Base-by-base conservation (phyloP, 1,140 invertebrate species). In the Phymastichus coffea region DNA sequence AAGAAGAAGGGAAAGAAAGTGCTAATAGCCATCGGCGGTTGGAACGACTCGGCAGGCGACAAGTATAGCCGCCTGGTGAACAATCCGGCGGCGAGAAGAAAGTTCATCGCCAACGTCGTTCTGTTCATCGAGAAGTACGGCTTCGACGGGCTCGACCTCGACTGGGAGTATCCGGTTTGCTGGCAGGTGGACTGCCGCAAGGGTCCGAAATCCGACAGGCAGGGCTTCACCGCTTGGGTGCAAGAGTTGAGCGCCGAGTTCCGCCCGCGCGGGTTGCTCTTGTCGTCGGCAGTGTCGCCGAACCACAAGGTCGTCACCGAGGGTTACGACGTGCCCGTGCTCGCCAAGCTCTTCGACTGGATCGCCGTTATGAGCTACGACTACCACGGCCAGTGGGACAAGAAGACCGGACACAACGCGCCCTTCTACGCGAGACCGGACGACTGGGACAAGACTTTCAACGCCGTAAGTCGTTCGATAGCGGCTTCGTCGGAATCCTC, bases 301-400 rank as follows among this genome's bases (percentile, higher is more conserved):
- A 92, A 88, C 66, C 92, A 92, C 79, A 85, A 81, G 9, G 89
- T 93, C 9, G 88, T 93, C 37, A 87, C 91, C 74, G 83, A 84
- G 63, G 92, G 91, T 14, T 87, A 87, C 63, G 83, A 87, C 55
- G 84, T 87, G 0, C 80, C 84, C 0, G 63, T 65, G 2, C 56
- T 87, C 10, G 79, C 81, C 2, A 70, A 81, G 30, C 81, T 85
- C 58, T 70, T 88, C 38, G 87, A 89, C 65, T 88, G 86, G 82
- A 93, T 97, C 65, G 86, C 91, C 2, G 85, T 95, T 0, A 95
- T 95, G 93, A 87, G 88, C 0, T 95, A 96, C 68, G 93, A 95
- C 70, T 94, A 88, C 68, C 92, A 94, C 66, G 93, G 93, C 0
- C 88, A 92, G 66, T 95, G 92, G 92, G 93, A 95, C 69, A 92